Base-by-base conservation (phyloP, 1,140 invertebrate genomes). In the Oppia nitens region DNA sequence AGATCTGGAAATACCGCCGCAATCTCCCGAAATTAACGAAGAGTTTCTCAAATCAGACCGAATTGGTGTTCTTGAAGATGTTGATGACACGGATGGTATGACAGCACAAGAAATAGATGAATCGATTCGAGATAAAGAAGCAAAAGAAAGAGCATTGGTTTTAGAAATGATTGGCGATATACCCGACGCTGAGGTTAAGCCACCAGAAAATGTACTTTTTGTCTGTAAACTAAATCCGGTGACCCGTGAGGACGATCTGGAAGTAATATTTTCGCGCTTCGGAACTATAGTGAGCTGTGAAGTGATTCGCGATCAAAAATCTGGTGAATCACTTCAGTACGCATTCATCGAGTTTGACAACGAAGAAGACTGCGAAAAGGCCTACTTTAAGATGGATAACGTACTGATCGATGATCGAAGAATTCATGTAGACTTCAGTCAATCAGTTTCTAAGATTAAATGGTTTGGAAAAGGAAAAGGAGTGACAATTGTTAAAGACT, bases 321-420 rank as follows among this genome's bases (percentile, higher is more conserved):
- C 87, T 2, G 84, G 84, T 9, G 91, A 97, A 69, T 98, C 94
- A 0, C 74, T 99, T 53, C 95, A 99, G 68, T 99, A 99, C 74
- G 96, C 93, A 2, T 99, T 99, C 70, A 89, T 99, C 64, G 96
- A 99, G 72, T 99, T 98, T 78, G 87, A 86, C 61, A 83, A 94
- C 62, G 61, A 65, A 83, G 69, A 95, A 70, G 81, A 92, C 11
- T 98, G 95, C 76, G 96, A 99, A 76, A 84, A 89, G 64, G 96
- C 96, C 2, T 99, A 92, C 74, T 95, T 98, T 66, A 99, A 99
- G 77, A 99, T 99, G 96, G 94, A 98, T 68, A 99, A 99, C 76
- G 94, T 98, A 0, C 74, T 98, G 0, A 98, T 99, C 66, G 96
- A 99, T 74, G 96, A 99, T 69, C 74, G 96, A 50, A 76, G 96